phyloP scores from a whole-genome alignment of 2,888 invertebrate genomes.

The Hirtodrosophila confusa region DNA sequence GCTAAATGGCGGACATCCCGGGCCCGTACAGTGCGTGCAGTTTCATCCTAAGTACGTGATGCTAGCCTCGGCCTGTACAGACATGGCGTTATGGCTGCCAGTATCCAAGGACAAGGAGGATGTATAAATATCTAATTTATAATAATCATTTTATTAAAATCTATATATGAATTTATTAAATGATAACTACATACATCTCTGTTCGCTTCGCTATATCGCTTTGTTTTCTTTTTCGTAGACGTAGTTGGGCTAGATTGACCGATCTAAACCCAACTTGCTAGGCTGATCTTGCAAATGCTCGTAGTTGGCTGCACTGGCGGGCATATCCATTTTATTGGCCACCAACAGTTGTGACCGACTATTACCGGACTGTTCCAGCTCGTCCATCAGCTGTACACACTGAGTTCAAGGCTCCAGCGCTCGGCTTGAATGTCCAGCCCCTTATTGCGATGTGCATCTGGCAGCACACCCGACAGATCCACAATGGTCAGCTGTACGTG shows the following conservation, averaged over 20 bases:
- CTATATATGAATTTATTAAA: slow-evolving; percentile 13
- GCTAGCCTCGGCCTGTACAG: slow-evolving; percentile 99
- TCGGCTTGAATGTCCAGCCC: slow-evolving; percentile 95
- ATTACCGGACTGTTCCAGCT: slow-evolving; percentile 89
- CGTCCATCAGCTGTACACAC: slow-evolving; percentile 86
- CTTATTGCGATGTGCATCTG: slow-evolving; percentile 93
- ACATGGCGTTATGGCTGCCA: slow-evolving; percentile 98
- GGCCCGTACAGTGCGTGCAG: slow-evolving; percentile 98
- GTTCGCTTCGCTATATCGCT: slow-evolving; percentile 10
- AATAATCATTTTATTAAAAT: slow-evolving; percentile 29
- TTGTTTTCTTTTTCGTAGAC: slow-evolving; percentile 69
- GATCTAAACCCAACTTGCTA: slow-evolving; percentile 89
- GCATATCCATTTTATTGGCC: slow-evolving; percentile 95
- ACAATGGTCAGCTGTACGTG: slow-evolving; percentile 94
- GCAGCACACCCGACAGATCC: slow-evolving; percentile 93
- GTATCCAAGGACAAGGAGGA: slow-evolving; percentile 89
- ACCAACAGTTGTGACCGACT: slow-evolving; percentile 90
- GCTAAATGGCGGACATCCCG: slow-evolving; percentile 96
- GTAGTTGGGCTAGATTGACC: slow-evolving; percentile 88
- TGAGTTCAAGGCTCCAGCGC: slow-evolving; percentile 91
- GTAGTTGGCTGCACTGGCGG: slow-evolving; percentile 86
- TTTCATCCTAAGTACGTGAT: slow-evolving; percentile 99
- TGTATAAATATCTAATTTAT: slow-evolving; percentile 44
- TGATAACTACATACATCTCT: slow-evolving; percentile 1
- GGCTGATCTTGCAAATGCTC: slow-evolving; percentile 85